Evolutionary conservation across 2,113 vertebrate genomes (phyloP), one percentile per base, ranked within the genome.

Genomic region (Recurvirostra avosetta): DNA sequence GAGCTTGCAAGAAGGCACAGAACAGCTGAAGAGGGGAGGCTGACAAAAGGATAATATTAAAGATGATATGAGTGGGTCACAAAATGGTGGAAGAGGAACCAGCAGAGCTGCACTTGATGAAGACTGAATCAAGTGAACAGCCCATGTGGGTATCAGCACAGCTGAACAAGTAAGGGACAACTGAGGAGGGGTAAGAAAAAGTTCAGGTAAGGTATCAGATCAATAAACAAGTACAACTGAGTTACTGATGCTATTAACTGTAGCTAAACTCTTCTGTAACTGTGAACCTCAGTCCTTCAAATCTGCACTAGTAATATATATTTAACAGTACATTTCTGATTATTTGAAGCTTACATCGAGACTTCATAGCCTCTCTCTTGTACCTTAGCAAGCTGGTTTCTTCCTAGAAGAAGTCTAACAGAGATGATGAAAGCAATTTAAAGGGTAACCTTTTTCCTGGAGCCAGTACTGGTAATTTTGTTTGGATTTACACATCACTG

Each of bases 401-500:
- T 90, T 86, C 49, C 55, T 66, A 45, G 75, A 77, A 86, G 47
- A n/a, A 32, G 4, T 72, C 78, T 65, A 52, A 45, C 36, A 84
- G 27, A 85, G 19, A 88, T 58, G 45, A 63, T 66, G 50, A 95
- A 95, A 92, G 58, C 29, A 91, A 74, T 92, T 93, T 93, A 85
- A 95, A 79, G 59, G 63, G 73, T 47, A 91, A 63, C 27, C 30
- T 67, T 77, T 92, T 66, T 80, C 30, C 88, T 79, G 74, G 30
- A 94, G 29, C 72, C 50, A 81, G 67, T 19, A 36, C 9, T 18
- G 11, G 80, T 65, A 95, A 88, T 95, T 95, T 91, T 89, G 61
- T 90, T 96, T 92, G 91, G 67, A 92, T 97, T 97, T 97, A 78
- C 86, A 82, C 66, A 0, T 91, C 52, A 79, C 67, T 30, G 40